Conservation (phyloP, 2,888 invertebrate genomes). For the Philopedon plagiatum region DNA sequence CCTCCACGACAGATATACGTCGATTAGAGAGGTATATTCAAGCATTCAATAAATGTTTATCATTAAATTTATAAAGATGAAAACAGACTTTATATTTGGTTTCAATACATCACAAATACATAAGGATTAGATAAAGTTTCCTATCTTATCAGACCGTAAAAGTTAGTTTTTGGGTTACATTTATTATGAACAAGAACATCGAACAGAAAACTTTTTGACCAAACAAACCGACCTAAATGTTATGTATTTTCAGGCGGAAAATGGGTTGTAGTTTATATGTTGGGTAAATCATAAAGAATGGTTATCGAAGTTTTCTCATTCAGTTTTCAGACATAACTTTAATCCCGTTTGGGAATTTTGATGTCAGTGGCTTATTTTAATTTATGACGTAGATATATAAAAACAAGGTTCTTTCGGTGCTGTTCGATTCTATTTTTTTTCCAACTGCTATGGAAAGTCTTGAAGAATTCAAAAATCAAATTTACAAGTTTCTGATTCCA, state of each 20-base stretch:
- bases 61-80: too few relatives aligned
- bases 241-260: conserved; percentile 42
- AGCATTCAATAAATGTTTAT: too few relatives aligned
- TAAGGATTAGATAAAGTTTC: not conserved
- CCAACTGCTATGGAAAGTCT: too few relatives aligned
- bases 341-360: conserved; percentile 15
- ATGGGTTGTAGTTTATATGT: conserved; percentile 44
- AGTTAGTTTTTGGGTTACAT: conserved; percentile 34
- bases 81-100: too few relatives aligned
- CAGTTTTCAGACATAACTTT: conserved; percentile 27
- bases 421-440: too few relatives aligned
- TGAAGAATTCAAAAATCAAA: too few relatives aligned
- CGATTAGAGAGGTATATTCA: too few relatives aligned
- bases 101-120: not conserved
- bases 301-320: conserved; percentile 46
- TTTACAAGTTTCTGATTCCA: too few relatives aligned
- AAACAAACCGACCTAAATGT: conserved; percentile 33
- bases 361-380: conserved; percentile 2
- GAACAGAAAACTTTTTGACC: conserved; percentile 30
- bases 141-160: conserved; percentile 13
- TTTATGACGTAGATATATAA: not conserved
- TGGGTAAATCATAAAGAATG: conserved; percentile 43
- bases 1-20: too few relatives aligned
- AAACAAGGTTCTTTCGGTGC: too few relatives aligned
- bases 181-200: conserved; percentile 33